phyloP scores from a whole-genome alignment of 2,797 vertebrate genomes.

The Choloepus didactylus region DNA sequence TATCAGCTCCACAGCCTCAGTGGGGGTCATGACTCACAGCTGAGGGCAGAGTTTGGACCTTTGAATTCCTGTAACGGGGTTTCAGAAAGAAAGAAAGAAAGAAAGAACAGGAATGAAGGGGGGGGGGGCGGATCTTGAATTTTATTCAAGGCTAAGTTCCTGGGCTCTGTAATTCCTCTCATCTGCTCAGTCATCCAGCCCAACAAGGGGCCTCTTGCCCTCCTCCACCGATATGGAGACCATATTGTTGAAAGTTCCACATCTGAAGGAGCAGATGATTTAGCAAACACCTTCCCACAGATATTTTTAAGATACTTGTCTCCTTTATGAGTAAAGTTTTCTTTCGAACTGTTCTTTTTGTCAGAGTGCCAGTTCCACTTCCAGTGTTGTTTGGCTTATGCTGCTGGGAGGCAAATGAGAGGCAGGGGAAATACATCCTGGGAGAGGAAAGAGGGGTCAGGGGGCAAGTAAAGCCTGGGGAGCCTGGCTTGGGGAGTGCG shows the following conservation, averaged over 20 bases:
- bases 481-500: slow-evolving; percentile 78
- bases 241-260: slow-evolving; percentile 82
- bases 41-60: slow-evolving; percentile 74
- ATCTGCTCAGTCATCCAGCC: slow-evolving; percentile 82
- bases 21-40: slow-evolving; percentile 77
- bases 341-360: slow-evolving; percentile 88
- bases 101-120: not conserved
- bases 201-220: slow-evolving; percentile 80
- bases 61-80: slow-evolving; percentile 66
- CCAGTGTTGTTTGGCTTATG: slow-evolving; percentile 85
- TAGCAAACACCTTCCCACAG: slow-evolving; percentile 86
- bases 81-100: slow-evolving; percentile 60
- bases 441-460: slow-evolving; percentile 87
- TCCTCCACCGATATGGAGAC: slow-evolving; percentile 80
- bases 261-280: slow-evolving; percentile 88
- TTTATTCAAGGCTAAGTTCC: slow-evolving; percentile 82
- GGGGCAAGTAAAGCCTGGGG: slow-evolving; percentile 85
- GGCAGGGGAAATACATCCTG: slow-evolving; percentile 84
- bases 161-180: slow-evolving; percentile 83
- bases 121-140: not conserved
- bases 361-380: slow-evolving; percentile 86
- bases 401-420: slow-evolving; percentile 86
- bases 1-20: slow-evolving; percentile 70
- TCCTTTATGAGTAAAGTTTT: slow-evolving; percentile 88
- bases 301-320: slow-evolving; percentile 75